Conservation (phyloP, 2,797 vertebrate species). For the Takifugu rubripes region DNA sequence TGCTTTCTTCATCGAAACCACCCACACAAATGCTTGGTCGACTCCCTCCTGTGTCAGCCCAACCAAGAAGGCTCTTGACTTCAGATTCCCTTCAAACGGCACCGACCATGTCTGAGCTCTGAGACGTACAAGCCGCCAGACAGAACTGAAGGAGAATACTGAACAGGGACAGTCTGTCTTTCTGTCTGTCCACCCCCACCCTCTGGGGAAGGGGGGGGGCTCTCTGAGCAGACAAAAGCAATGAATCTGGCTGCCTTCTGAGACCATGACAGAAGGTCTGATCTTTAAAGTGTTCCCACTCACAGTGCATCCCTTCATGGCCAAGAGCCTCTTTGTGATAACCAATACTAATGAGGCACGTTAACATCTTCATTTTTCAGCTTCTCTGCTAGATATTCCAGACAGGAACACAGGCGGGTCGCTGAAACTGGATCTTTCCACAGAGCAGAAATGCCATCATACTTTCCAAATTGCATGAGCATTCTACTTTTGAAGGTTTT, state of each 20-base stretch:
- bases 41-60: constrained; percentile 27
- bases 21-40: constrained; percentile 45
- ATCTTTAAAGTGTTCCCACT: constrained; percentile 51
- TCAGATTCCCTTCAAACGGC: constrained; percentile 32
- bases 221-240: constrained; percentile 55
- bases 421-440: constrained; percentile 17
- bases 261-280: constrained; percentile 39
- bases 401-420: background rate
- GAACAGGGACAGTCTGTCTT: constrained; percentile 59
- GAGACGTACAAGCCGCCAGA: constrained; percentile 29
- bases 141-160: constrained; percentile 54
- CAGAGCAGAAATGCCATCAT: constrained; percentile 32
- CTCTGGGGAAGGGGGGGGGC: constrained; percentile 23
- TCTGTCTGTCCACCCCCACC: constrained; percentile 8
- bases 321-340: constrained; percentile 25
- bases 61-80: constrained; percentile 44
- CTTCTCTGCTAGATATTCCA: constrained; percentile 2
- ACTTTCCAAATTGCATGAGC: constrained; percentile 49
- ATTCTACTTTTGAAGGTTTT: constrained; percentile 6
- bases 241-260: constrained; percentile 55
- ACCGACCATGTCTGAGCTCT: constrained; percentile 31
- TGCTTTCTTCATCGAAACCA: constrained; percentile 16
- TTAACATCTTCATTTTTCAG: constrained; percentile 18
- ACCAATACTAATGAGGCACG: constrained; percentile 43
- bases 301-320: constrained; percentile 10